Conservation (phyloP, 2,888 invertebrate genomes). For the Troides aeacus region DNA sequence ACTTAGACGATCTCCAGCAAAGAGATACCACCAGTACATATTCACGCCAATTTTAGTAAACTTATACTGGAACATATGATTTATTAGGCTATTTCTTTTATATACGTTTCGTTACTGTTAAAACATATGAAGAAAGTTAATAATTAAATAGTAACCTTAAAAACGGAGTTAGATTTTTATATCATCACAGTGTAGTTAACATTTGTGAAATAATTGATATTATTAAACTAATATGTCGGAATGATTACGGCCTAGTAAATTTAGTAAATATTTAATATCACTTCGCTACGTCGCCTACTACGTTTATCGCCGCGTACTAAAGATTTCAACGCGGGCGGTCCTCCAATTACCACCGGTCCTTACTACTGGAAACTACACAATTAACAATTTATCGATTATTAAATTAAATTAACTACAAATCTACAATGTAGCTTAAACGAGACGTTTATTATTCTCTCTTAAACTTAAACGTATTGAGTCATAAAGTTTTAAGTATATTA, state of each 20-base stretch:
- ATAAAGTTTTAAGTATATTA: no score
- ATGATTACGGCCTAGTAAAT: neutral
- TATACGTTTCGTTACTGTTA: no score
- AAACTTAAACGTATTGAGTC: neutral
- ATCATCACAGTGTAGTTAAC: neutral
- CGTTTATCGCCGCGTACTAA: slow-evolving; percentile 46
- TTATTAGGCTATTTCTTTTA: no score
- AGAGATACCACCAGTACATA: no score
- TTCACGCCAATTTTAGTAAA: no score
- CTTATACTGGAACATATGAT: no score
- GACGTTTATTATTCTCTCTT: neutral
- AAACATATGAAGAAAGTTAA: no score
- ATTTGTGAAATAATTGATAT: neutral
- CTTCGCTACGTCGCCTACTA: slow-evolving; percentile 25
- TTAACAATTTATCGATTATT: neutral
- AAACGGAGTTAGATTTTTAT: no score
- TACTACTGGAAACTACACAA: neutral
- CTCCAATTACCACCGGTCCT: slow-evolving; percentile 14
- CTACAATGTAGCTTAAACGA: slow-evolving; percentile 1
- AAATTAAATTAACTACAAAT: neutral
- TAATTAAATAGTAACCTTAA: no score
- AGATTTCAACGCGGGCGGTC: slow-evolving; percentile 71
- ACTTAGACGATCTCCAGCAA: no score
- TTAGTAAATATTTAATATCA: neutral
- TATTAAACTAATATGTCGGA: neutral